Evolutionary conservation across 2,888 invertebrate genomes (phyloP), one percentile per base, ranked within the genome.

Genomic region (Rotaria socialis): DNA sequence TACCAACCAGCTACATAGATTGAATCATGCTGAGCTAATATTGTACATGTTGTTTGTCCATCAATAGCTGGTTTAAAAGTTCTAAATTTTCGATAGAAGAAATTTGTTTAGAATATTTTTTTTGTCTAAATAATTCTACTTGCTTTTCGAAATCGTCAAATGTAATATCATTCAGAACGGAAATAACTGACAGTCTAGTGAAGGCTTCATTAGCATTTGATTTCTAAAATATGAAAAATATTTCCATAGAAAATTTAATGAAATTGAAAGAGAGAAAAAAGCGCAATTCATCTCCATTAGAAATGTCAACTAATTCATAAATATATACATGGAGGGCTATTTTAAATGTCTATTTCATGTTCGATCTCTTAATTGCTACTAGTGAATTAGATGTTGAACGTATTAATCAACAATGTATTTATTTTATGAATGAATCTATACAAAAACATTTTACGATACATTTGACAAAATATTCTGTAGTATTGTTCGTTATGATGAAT

Each of bases 131-230:
- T 67, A 1, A 16, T 35, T 67, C 14, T 10, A 80, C 24, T 24
- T n/a, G 47, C 80, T 80, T 22, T 80, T 80, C 80, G n/a, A 80
- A 80, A 80, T 80, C 80, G 4, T 80, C 80, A 14, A 80, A 80
- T 24, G 80, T 80, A 47, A 80, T 2, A 47, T 80, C n/a, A 4
- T 80, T 43, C 5, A 80, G 47, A 47, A 80, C 10, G 0, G 43
- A n/a, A 11, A n/a, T 47, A 10, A 80, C 80, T 3, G 80, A 41
- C 14, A 7, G 43, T 19, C 80, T 47, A 80, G 43, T 80, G n/a
- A 80, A 80, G 24, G 6, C 80, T 80, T 80, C 80, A n/a, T 80
- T 43, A 6, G 80, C 80, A 47, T 80, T 80, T 2, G 80, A 80
- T 80, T 80, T 80, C 80, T 80, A 80, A n/a, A 80, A 80, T 47